Conservation (phyloP, 2,113 vertebrate species). For the Sinocyclocheilus anshuiensis region DNA sequence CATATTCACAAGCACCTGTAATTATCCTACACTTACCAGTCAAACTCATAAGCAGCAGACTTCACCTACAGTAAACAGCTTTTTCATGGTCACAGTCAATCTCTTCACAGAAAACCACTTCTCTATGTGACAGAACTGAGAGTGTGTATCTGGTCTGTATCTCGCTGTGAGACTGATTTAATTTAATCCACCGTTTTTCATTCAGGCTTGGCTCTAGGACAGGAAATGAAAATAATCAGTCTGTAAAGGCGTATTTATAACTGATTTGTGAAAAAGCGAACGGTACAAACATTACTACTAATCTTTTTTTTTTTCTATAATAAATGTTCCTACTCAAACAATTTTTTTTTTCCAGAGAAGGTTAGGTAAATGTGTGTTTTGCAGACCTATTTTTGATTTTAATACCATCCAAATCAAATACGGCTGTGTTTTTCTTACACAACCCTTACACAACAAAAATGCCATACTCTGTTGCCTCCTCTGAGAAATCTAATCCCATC, state of each 20-base stretch:
- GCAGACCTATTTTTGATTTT: background rate
- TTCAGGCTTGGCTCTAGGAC: background rate
- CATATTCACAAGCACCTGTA: background rate
- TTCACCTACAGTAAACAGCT: background rate
- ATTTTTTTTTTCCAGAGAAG: background rate
- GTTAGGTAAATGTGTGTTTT: background rate
- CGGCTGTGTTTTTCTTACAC: background rate
- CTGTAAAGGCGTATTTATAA: background rate
- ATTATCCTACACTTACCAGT: background rate
- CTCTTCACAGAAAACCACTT: background rate
- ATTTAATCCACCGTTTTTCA: conserved; percentile 25
- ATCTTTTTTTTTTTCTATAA: too few species aligned
- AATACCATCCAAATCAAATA: background rate
- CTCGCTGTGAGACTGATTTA: conserved; percentile 5
- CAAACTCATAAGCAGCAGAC: background rate
- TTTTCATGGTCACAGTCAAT: background rate
- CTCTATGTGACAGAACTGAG: background rate
- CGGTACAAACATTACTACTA: background rate
- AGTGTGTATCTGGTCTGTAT: background rate
- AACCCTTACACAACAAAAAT: too few species aligned
- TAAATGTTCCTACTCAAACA: background rate
- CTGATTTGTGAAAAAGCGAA: background rate
- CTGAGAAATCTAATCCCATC: background rate
- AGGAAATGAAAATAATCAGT: conserved; percentile 18
- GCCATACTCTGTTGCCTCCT: background rate